Evolutionary conservation across 2,113 vertebrate genomes (phyloP).

Genomic region (Aegithalos caudatus): DNA sequence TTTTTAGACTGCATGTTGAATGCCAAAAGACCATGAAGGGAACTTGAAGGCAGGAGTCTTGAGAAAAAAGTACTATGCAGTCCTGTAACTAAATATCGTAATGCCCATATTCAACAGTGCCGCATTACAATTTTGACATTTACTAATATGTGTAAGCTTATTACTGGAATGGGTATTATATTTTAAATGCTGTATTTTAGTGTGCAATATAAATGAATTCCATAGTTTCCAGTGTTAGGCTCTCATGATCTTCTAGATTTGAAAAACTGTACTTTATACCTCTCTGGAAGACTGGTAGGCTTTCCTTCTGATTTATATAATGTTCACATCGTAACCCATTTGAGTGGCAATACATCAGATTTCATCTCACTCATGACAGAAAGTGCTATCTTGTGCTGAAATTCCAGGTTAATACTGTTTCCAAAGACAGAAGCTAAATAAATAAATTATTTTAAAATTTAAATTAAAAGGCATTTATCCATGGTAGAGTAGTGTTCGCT

Average conservation of each 20-base stretch:
- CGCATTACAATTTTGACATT: background rate
- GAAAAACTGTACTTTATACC: background rate
- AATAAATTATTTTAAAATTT: accelerated
- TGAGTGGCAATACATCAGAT: background rate
- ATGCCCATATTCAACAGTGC: background rate
- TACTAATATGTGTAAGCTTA: background rate
- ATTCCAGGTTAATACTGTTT: background rate
- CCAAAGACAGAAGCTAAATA: background rate
- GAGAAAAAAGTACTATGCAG: background rate
- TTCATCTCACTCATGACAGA: background rate
- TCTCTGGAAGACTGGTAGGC: background rate
- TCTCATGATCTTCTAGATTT: background rate
- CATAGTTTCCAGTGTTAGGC: background rate
- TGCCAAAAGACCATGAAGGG: background rate
- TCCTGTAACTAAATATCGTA: background rate
- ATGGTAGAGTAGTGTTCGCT: background rate
- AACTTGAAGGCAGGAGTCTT: background rate
- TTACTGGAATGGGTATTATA: background rate
- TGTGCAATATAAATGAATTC: background rate
- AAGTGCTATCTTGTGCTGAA: background rate
- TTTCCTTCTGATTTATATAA: background rate
- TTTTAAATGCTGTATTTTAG: background rate
- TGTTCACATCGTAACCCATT: background rate
- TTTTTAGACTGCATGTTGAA: background rate
- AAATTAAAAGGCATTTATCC: background rate